Conservation (phyloP, 2,888 invertebrate genomes). For the Agrochola circellaris region DNA sequence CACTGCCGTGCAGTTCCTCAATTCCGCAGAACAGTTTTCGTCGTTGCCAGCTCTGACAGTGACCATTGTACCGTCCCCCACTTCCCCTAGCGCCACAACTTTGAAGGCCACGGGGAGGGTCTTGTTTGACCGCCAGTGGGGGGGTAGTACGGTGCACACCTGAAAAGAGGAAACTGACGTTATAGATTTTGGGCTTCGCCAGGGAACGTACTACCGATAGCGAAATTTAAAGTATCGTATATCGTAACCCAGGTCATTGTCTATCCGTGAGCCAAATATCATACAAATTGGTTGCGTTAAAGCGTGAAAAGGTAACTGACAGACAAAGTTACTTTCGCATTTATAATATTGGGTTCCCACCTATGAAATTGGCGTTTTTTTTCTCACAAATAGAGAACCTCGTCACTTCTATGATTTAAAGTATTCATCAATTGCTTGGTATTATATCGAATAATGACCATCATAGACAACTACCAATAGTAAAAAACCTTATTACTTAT, state of each 20-base stretch:
- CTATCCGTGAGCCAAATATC: no score
- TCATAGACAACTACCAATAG: no score
- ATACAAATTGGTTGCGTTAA: neutral
- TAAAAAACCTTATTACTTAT: no score
- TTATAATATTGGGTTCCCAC: no score
- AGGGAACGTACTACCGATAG: neutral
- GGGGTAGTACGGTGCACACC: conserved; percentile 97
- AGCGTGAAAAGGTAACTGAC: neutral
- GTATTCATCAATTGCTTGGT: no score
- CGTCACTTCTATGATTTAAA: no score
- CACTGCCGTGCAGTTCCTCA: conserved; percentile 97
- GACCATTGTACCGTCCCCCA: conserved; percentile 98
- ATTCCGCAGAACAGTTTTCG: conserved; percentile 98
- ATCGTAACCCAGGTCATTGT: neutral
- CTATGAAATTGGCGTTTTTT: no score
- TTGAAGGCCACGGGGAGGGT: conserved; percentile 98
- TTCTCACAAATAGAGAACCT: no score
- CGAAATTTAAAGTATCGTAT: no score
- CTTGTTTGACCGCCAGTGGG: conserved; percentile 99
- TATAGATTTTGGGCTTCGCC: neutral
- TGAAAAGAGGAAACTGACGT: conserved; percentile 63
- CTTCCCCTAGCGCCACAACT: conserved; percentile 97
- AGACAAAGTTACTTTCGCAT: no score
- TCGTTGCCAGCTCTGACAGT: conserved; percentile 98
- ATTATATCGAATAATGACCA: no score